phyloP scores from a whole-genome alignment of 2,888 invertebrate genomes.

The Ophraella communa region DNA sequence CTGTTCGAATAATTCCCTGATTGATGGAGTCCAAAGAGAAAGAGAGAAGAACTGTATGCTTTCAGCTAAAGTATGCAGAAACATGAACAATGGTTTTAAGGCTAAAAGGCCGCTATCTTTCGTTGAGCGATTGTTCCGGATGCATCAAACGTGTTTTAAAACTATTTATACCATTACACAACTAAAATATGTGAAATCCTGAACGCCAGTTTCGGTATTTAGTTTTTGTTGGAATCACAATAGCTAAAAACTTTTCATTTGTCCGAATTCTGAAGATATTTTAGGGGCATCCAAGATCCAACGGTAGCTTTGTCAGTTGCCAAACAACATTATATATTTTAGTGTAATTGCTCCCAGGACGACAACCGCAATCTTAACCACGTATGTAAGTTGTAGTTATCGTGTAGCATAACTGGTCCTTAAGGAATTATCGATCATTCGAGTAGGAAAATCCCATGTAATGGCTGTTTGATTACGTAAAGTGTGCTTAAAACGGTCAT shows the following conservation, averaged over 20 bases:
- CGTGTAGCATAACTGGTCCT: slow-evolving; percentile 48
- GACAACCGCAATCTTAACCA: slow-evolving; percentile 42
- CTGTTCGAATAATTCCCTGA: slow-evolving; percentile 14
- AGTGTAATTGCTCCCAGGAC: slow-evolving; percentile 47
- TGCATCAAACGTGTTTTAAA: slow-evolving; percentile 4
- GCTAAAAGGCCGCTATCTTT: slow-evolving; percentile 5
- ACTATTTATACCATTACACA: background rate
- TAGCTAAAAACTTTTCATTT: background rate
- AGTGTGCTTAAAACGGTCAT: slow-evolving; percentile 21
- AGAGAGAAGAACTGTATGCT: background rate
- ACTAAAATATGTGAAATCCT: background rate
- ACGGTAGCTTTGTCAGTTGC: slow-evolving; percentile 62
- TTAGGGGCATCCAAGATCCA: slow-evolving; percentile 52
- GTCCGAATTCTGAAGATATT: slow-evolving; percentile 7
- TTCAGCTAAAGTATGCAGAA: slow-evolving; percentile 8
- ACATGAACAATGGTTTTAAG: slow-evolving; percentile 16
- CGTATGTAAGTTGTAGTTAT: slow-evolving; percentile 47
- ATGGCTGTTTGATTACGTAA: slow-evolving; percentile 37
- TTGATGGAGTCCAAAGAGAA: slow-evolving; percentile 8
- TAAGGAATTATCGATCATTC: slow-evolving; percentile 50
- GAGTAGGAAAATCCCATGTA: slow-evolving; percentile 48
- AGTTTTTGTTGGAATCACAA: background rate
- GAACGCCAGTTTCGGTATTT: background rate
- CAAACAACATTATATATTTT: slow-evolving; percentile 51
- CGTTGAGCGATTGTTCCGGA: slow-evolving; percentile 15